Evolutionary conservation across 1,140 invertebrate genomes (phyloP).

Genomic region (Spodoptera litura): DNA sequence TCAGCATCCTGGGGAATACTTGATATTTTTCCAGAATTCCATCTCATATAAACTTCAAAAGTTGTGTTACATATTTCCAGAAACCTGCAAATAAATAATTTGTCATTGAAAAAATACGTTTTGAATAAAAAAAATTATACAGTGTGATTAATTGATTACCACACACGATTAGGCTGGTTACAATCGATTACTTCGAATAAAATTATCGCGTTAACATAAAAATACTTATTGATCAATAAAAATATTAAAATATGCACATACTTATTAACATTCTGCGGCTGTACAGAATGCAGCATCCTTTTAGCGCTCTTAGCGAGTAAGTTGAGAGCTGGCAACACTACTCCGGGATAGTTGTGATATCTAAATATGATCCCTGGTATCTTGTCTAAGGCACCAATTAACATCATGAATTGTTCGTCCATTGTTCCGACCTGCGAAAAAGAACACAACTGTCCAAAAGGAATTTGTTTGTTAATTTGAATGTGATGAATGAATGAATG

Average conservation of each 20-base stretch:
- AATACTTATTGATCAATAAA: neutral
- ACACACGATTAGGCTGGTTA: no score
- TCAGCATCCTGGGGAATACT: slow-evolving; percentile 86
- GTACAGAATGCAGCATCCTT: slow-evolving; percentile 89
- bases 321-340: slow-evolving; percentile 93
- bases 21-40: slow-evolving; percentile 85
- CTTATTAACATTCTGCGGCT: slow-evolving; percentile 86
- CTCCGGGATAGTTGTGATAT: slow-evolving; percentile 93
- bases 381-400: slow-evolving; percentile 89
- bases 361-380: slow-evolving; percentile 89
- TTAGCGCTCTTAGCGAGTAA: slow-evolving; percentile 91
- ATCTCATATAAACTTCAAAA: slow-evolving; percentile 90
- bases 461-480: no score
- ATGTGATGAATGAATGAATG: no score
- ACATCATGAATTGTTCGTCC: slow-evolving; percentile 88
- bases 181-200: no score
- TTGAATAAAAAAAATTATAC: no score
- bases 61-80: slow-evolving; percentile 77
- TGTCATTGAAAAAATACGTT: neutral
- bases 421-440: slow-evolving; percentile 87
- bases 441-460: neutral
- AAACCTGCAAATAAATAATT: slow-evolving; percentile 62
- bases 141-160: no score
- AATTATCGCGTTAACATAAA: no score
- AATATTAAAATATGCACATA: slow-evolving; percentile 61